Percentiles rank a stretch among this genome's conserved stretches.
Evolutionary conservation across 1,140 invertebrate species (phyloP).

Genomic region (Holotrichia oblita): DNA sequence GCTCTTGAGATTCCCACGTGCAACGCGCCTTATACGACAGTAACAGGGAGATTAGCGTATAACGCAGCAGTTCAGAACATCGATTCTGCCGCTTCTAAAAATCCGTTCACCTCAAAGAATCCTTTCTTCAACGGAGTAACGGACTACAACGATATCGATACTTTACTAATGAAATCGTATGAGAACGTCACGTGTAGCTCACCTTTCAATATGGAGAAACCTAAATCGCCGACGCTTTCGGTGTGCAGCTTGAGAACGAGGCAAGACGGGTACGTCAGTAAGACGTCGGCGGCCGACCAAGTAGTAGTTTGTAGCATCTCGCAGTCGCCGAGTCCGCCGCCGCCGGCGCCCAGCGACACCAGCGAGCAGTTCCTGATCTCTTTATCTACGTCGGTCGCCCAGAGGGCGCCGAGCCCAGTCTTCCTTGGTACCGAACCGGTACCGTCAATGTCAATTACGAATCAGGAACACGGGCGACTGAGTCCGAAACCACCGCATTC

Average conservation of each 20-base stretch:
- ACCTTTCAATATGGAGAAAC: constrained; percentile 65
- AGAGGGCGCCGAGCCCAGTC: constrained; percentile 61
- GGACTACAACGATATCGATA: constrained; percentile 63
- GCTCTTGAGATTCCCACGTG: constrained; percentile 64
- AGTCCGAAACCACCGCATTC: constrained; percentile 73
- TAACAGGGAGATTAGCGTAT: constrained; percentile 68
- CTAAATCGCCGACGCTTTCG: constrained; percentile 70
- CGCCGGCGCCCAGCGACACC: constrained; percentile 76
- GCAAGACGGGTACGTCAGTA: constrained; percentile 61
- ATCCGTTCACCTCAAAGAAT: constrained; percentile 55
- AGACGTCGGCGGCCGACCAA: constrained; percentile 63
- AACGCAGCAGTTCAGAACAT: constrained; percentile 69
- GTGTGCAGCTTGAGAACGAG: constrained; percentile 72
- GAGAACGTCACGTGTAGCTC: constrained; percentile 63
- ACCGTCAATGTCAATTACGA: constrained; percentile 56
- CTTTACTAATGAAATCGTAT: constrained; percentile 64
- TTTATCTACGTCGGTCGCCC: constrained; percentile 56
- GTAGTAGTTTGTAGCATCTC: constrained; percentile 23
- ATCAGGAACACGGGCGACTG: constrained; percentile 59
- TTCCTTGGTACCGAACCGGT: constrained; percentile 61
- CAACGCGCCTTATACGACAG: constrained; percentile 68
- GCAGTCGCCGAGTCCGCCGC: constrained; percentile 73
- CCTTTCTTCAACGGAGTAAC: constrained; percentile 59
- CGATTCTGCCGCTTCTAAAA: constrained; percentile 61
- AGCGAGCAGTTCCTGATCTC: constrained; percentile 63